A percentile compares a stretch with the other conserved stretches of the same genome.
Conservation (phyloP, 2,113 vertebrate genomes). For the Leucosticte australis region DNA sequence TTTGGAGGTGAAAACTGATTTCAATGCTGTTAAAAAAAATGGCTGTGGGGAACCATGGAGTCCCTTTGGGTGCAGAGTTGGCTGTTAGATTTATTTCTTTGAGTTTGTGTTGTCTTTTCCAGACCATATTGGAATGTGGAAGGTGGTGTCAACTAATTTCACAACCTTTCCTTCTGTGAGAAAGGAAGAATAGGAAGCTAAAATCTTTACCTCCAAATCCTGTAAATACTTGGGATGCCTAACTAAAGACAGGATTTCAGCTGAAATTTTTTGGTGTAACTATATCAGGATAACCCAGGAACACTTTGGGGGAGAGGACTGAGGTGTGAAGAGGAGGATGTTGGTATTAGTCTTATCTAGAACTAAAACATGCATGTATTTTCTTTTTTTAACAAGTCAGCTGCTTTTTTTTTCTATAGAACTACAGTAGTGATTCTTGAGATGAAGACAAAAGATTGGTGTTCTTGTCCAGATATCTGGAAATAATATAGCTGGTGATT, state of each 20-base stretch:
- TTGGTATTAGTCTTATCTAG: background rate
- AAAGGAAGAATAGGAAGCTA: background rate
- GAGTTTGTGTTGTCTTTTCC: background rate
- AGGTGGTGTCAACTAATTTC: background rate
- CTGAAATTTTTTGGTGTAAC: background rate
- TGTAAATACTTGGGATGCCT: background rate
- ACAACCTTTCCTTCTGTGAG: background rate
- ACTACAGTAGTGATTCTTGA: background rate
- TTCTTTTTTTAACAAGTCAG: background rate
- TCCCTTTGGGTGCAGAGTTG: background rate
- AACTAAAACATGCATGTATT: background rate
- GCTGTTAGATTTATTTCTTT: background rate
- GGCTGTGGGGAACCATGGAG: background rate
- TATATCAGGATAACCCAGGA: background rate
- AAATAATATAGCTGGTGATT: background rate
- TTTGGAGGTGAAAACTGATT: background rate
- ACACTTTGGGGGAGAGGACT: background rate
- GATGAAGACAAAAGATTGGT: background rate
- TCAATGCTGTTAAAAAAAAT: background rate
- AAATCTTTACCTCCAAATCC: background rate
- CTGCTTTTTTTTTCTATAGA: background rate
- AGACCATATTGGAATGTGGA: background rate
- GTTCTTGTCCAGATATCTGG: conserved; percentile 12
- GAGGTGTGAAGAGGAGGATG: background rate
- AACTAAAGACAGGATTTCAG: background rate